Evolutionary conservation across 2,113 vertebrate genomes (phyloP), one percentile per base, ranked within the genome.

Genomic region (Tinamus guttatus): DNA sequence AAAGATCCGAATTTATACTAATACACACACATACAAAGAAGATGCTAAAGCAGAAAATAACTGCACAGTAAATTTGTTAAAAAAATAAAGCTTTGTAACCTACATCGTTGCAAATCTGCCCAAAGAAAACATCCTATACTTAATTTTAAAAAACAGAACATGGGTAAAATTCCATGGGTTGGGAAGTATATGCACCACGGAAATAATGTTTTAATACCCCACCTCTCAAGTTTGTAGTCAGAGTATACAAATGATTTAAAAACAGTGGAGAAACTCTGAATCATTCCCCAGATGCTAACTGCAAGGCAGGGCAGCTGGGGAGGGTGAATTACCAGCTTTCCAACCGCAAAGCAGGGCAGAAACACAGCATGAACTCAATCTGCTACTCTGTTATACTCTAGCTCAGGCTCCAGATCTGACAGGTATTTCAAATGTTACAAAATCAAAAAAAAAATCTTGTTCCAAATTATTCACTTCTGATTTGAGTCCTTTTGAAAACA

Each of bases 401-500:
- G 28, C 65, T 77, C 52, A 80, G 10, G 43, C 43, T 69, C 67
- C 21, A 38, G 30, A 51, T 20, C 54, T 77, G 15, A 36, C 12
- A 28, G 85, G 43, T 63, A 91, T 43, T 85, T 87, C 18, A 93
- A 87, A 73, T 22, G 16, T 21, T 32, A 59, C 30, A 83, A 85
- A 83, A 85, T 34, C 32, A 74, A 34, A 75, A 74, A 34, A 75
- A 24, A 77, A 59, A 34, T 49, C 64, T 45, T 59, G 28, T 71
- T 85, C 83, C 63, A 75, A 81, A 90, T 78, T 0, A 0, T 25
- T 40, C 36, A 38, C 45, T 96, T 85, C 63, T 74, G 36, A 6
- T 59, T 73, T 67, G 60, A 38, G 40, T 34, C 67, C 67, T 89
- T 87, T 75, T 77, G 58, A 91, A 78, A 63, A 52, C n/a, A 45